phyloP scores from a whole-genome alignment of 2,888 invertebrate species.

The Drosophila mercatorum region DNA sequence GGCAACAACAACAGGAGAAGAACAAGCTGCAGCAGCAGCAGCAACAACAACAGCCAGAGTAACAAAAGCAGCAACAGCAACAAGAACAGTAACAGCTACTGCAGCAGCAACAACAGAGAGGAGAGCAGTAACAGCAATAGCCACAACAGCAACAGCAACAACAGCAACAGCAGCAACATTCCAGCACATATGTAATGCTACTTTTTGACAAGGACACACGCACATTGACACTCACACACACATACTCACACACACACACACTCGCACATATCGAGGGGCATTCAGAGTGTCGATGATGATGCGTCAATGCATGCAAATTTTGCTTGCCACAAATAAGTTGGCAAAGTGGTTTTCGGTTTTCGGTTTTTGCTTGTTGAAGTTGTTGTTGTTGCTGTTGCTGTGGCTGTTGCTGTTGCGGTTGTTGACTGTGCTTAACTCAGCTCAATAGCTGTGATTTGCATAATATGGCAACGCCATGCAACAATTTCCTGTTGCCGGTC shows the following conservation, averaged over 20 bases:
- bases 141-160: neutral
- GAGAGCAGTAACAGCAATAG: too few relatives aligned
- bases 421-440: conserved; percentile 57
- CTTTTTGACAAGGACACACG: conserved; percentile 41
- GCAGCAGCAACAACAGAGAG: neutral
- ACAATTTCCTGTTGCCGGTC: conserved; percentile 64
- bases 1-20: conserved; percentile 3
- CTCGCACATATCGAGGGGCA: conserved; percentile 18
- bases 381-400: conserved; percentile 25
- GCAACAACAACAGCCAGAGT: neutral
- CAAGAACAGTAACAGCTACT: conserved; percentile 19
- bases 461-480: conserved; percentile 71
- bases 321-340: conserved; percentile 75
- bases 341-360: conserved; percentile 67
- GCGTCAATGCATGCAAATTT: conserved; percentile 72
- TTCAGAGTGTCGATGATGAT: conserved; percentile 60
- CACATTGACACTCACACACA: neutral
- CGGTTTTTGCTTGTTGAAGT: conserved; percentile 35
- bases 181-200: conserved; percentile 42
- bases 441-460: conserved; percentile 71
- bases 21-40: neutral
- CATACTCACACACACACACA: neutral
- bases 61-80: conserved; percentile 15
- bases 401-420: conserved; percentile 29
- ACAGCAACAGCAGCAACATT: conserved; percentile 11